phyloP scores from a whole-genome alignment of 2,113 vertebrate species.

The Naja naja region DNA sequence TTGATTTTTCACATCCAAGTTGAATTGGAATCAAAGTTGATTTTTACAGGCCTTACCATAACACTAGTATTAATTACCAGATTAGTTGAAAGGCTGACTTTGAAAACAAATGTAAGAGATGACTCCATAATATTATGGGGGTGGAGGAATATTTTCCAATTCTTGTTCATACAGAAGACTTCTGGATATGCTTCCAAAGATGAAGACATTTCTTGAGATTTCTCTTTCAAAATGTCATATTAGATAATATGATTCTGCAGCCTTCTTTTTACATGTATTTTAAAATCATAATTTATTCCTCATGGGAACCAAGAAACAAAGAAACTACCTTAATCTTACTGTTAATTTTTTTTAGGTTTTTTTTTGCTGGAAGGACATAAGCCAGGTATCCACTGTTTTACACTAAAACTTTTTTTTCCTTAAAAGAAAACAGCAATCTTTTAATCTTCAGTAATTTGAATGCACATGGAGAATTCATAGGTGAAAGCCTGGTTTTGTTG shows the following conservation, averaged over 20 bases:
- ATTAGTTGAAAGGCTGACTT: background rate
- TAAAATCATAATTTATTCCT: constrained; percentile 55
- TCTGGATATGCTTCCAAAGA: background rate
- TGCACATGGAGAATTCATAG: constrained; percentile 70
- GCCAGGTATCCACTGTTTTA: constrained; percentile 57
- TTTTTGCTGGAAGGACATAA: constrained; percentile 61
- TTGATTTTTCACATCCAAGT: background rate
- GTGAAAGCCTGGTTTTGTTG: constrained; percentile 66
- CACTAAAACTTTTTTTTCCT: background rate
- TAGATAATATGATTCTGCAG: constrained; percentile 46
- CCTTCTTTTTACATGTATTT: constrained; percentile 47
- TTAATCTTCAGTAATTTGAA: constrained; percentile 80
- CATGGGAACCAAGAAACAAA: constrained; percentile 65
- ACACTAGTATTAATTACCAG: background rate
- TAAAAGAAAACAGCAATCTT: constrained; percentile 52
- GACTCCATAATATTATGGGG: background rate
- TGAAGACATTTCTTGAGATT: constrained; percentile 6
- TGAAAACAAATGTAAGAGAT: background rate
- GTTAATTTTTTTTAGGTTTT: constrained; percentile 57
- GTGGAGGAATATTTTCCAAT: background rate
- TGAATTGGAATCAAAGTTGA: background rate
- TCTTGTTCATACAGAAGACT: background rate
- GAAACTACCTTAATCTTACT: constrained; percentile 53
- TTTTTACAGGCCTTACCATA: background rate
- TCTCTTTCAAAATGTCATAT: constrained; percentile 49